Conservation (phyloP, 64 coral and sea anemone species). For the Hydrozoanthus tunicans region DNA sequence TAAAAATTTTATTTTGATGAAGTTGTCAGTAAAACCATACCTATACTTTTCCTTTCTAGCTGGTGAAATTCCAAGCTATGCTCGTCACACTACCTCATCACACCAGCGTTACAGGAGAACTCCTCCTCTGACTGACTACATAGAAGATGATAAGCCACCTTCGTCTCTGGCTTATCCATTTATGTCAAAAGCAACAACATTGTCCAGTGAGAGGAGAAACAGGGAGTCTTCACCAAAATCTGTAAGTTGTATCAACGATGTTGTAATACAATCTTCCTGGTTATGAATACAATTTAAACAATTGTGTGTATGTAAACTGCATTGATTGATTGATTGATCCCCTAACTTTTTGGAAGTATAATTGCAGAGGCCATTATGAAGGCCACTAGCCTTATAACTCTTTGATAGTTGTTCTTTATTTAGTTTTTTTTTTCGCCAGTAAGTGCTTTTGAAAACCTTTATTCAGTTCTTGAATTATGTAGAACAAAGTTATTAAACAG, state of each 20-base stretch:
- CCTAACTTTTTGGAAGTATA: too few species aligned
- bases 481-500: too few species aligned
- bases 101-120: slow-evolving; percentile 85
- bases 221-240: slow-evolving; percentile 54
- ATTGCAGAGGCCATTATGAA: too few species aligned
- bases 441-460: too few species aligned
- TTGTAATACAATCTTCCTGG: not conserved
- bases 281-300: not conserved
- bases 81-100: slow-evolving; percentile 85
- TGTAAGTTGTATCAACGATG: slow-evolving; percentile 35
- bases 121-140: slow-evolving; percentile 82
- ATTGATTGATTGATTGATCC: too few species aligned
- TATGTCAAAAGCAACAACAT: slow-evolving; percentile 63
- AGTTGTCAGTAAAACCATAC: too few species aligned
- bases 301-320: too few species aligned
- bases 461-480: too few species aligned
- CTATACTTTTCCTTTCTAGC: slow-evolving; percentile 37
- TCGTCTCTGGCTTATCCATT: slow-evolving; percentile 66
- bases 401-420: too few species aligned
- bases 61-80: slow-evolving; percentile 83
- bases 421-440: too few species aligned
- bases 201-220: slow-evolving; percentile 57
- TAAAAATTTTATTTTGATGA: too few species aligned
- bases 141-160: slow-evolving; percentile 50
- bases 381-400: too few species aligned